Conservation (phyloP, 2,888 invertebrate genomes). For the Morpho achilles region DNA sequence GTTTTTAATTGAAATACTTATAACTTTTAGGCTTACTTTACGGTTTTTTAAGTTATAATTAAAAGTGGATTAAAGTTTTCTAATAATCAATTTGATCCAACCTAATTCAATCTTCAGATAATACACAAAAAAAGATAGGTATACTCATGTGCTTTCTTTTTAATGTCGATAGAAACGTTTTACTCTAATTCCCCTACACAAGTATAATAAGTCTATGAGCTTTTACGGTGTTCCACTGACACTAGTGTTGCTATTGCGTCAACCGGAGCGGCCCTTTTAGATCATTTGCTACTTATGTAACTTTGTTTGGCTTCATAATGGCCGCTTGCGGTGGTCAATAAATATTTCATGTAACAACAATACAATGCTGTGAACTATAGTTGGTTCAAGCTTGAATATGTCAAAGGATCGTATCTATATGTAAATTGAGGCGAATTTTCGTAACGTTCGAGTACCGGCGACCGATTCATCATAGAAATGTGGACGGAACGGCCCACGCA, state of each 20-base stretch:
- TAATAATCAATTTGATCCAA: no score
- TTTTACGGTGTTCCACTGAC: not conserved
- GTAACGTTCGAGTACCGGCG: slow-evolving; percentile 58
- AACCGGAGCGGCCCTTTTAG: slow-evolving; percentile 7
- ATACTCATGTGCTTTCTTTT: no score
- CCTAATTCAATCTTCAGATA: no score
- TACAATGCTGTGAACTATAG: slow-evolving; percentile 45
- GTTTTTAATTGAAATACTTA: no score
- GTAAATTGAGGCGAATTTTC: slow-evolving; percentile 71
- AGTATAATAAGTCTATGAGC: no score
- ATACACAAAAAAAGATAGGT: no score
- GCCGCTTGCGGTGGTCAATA: slow-evolving; percentile 45
- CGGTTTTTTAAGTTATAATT: no score
- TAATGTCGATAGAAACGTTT: no score
- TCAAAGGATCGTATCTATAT: slow-evolving; percentile 62
- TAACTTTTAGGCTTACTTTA: no score
- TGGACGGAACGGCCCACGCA: slow-evolving; percentile 72
- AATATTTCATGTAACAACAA: slow-evolving; percentile 58
- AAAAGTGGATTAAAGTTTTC: no score
- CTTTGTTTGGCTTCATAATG: slow-evolving; percentile 32
- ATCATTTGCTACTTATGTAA: slow-evolving; percentile 29
- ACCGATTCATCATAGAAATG: slow-evolving; percentile 76
- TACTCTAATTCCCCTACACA: no score
- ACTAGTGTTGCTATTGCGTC: slow-evolving; percentile 2
- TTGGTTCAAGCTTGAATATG: slow-evolving; percentile 36